A percentile compares a stretch with the other conserved stretches of the same genome.
These are phyloP conservation scores for Xiphias gladius DNA, from an alignment of 2,113 vertebrate species.

Conservation along the genomic window DNA sequence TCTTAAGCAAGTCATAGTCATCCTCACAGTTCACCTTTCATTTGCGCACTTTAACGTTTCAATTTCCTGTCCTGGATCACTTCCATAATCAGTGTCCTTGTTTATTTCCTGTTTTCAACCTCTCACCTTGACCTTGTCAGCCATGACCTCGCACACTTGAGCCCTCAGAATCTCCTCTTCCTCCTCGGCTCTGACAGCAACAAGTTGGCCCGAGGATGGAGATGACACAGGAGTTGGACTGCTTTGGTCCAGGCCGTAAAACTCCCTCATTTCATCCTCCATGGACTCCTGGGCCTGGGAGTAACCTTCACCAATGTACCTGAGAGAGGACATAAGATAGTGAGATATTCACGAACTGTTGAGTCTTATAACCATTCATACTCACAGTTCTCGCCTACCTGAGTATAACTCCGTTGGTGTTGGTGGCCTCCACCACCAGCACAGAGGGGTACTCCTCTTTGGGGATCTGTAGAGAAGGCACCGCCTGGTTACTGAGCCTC, in stretches of 20 bases:
- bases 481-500: constrained; percentile 68
- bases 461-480: constrained; percentile 90
- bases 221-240: constrained; percentile 65
- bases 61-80: not conserved
- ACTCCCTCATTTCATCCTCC: constrained; percentile 95
- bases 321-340: constrained; percentile 59
- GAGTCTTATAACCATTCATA: not conserved
- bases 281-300: constrained; percentile 93
- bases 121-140: constrained; percentile 91
- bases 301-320: constrained; percentile 95
- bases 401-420: constrained; percentile 91
- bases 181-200: constrained; percentile 89
- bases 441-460: constrained; percentile 92
- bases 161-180: constrained; percentile 93
- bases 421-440: constrained; percentile 91
- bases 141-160: constrained; percentile 86
- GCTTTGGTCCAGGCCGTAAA: constrained; percentile 83
- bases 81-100: not conserved
- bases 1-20: not conserved
- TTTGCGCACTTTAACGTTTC: not conserved
- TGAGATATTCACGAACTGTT: not conserved
- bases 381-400: constrained; percentile 79
- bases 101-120: constrained; percentile 33
- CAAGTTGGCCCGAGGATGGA: constrained; percentile 86
- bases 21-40: not conserved